phyloP scores from a whole-genome alignment of 2,888 invertebrate species.

The Diarsia rubi region DNA sequence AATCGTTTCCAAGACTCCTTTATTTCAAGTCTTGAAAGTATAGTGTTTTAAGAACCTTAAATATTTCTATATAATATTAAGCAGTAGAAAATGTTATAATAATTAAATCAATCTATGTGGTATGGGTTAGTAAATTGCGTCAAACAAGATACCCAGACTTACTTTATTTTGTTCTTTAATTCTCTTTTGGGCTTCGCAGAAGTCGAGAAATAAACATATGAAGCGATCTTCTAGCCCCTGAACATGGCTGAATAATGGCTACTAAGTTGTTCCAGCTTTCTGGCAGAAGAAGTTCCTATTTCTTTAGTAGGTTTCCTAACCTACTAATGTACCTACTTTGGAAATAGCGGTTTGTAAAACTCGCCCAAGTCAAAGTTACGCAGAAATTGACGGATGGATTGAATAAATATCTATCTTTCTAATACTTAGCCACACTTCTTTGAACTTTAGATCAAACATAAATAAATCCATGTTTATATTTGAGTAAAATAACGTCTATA shows the following conservation, averaged over 20 bases:
- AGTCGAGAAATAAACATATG: neutral
- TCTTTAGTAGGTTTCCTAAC: no score
- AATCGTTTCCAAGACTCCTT: neutral
- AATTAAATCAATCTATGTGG: neutral
- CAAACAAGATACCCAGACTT: neutral
- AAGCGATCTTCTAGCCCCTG: neutral
- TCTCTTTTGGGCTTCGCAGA: neutral
- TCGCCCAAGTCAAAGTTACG: neutral
- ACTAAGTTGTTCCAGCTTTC: no score
- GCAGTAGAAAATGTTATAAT: neutral
- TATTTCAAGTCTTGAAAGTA: neutral
- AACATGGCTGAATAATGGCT: no score
- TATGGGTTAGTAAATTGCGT: neutral
- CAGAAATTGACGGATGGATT: neutral
- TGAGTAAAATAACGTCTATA: conserved; percentile 12
- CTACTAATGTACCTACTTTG: no score
- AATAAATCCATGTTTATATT: conserved; percentile 19
- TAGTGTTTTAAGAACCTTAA: neutral
- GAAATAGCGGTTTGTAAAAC: no score
- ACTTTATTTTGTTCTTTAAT: neutral
- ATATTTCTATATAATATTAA: neutral
- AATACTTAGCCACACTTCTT: neutral
- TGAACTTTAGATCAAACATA: conserved; percentile 14
- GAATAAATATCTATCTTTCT: neutral
- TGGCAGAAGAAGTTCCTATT: neutral